phyloP scores from a whole-genome alignment of 2,888 invertebrate genomes.

The Aproaerema taeniolella region DNA sequence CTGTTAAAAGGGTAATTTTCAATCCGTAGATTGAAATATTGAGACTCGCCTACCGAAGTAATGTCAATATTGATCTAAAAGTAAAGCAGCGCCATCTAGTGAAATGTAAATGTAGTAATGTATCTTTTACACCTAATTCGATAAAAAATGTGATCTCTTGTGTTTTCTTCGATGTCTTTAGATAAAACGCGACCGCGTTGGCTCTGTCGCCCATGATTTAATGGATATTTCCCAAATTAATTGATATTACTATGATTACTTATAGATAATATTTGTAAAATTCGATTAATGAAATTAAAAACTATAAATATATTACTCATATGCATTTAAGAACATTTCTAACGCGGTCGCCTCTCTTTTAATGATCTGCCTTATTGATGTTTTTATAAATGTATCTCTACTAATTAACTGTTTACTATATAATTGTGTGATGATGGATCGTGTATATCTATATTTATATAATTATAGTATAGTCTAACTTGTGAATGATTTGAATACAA shows the following conservation, averaged over 20 bases:
- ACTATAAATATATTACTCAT: no score
- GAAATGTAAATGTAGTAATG: no score
- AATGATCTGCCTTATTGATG: slow-evolving; percentile 73
- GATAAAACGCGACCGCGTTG: slow-evolving; percentile 54
- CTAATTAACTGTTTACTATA: slow-evolving; percentile 31
- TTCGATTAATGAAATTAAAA: no score
- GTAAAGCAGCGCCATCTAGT: no score
- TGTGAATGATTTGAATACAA: slow-evolving; percentile 26
- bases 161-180: slow-evolving; percentile 44
- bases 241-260: not conserved
- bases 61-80: no score
- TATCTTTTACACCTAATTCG: no score
- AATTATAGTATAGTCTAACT: slow-evolving; percentile 45
- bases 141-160: slow-evolving; percentile 68
- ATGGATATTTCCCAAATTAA: slow-evolving; percentile 5
- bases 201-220: no score
- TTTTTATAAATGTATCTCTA: slow-evolving; percentile 66
- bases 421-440: slow-evolving; percentile 28
- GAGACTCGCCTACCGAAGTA: no score
- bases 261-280: not conserved
- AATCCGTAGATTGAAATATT: no score
- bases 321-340: not conserved
- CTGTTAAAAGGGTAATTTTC: no score
- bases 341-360: slow-evolving; percentile 53
- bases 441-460: slow-evolving; percentile 44